Conservation (phyloP, 2,888 invertebrate genomes). For the Eupithecia centaureata region DNA sequence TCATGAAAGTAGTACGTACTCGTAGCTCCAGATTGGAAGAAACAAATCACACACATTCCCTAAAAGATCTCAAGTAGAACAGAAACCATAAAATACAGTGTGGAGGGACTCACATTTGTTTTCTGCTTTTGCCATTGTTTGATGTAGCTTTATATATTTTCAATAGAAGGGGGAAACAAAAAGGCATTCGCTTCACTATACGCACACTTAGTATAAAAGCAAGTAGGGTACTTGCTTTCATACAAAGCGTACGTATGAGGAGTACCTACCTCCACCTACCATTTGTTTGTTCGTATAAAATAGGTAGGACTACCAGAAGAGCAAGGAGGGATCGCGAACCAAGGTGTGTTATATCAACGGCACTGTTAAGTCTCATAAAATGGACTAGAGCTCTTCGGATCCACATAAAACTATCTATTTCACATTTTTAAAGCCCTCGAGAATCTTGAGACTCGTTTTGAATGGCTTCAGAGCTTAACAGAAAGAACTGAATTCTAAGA, state of each 20-base stretch:
- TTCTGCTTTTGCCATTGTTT: conserved; percentile 30
- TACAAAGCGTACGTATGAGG: conserved; percentile 8
- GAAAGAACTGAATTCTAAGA: not conserved
- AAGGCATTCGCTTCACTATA: conserved; percentile 32
- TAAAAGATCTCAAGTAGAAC: not conserved
- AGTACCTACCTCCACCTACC: not conserved
- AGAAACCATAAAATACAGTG: conserved; percentile 5
- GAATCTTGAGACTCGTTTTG: too few relatives aligned
- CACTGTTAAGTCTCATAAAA: not conserved
- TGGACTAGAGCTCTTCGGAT: not conserved
- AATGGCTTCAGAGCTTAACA: not conserved
- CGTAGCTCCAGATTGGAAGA: not conserved
- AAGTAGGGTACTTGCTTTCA: conserved; percentile 30
- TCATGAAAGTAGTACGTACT: not conserved
- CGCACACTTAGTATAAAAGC: too few relatives aligned
- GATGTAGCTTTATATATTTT: conserved; percentile 33
- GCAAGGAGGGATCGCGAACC: not conserved
- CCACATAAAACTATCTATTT: not conserved
- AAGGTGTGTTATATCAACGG: not conserved
- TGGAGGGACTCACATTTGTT: conserved; percentile 3
- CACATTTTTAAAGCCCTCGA: not conserved
- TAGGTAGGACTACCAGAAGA: not conserved
- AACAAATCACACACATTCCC: not conserved
- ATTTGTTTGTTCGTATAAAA: not conserved
- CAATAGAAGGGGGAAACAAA: conserved; percentile 37